Conservation (phyloP, 1,140 invertebrate genomes). For the Pseudomyrmex cubaensis region DNA sequence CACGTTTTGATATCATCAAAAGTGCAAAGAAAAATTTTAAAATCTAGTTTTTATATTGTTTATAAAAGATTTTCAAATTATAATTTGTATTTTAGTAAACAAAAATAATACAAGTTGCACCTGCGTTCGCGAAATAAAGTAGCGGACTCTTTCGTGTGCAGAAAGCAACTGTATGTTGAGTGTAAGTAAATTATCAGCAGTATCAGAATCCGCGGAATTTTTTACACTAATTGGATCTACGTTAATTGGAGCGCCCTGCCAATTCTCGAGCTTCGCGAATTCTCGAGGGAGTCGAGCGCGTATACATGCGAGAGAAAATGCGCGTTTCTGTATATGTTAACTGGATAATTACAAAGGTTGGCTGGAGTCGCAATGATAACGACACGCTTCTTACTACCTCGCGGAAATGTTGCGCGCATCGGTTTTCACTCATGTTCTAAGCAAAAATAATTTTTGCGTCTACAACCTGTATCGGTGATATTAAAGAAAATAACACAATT, state of each 20-base stretch:
- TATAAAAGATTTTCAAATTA: too few species aligned
- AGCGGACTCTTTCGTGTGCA: conserved; percentile 7
- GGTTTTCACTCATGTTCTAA: conserved; percentile 30
- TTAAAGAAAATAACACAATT: not conserved
- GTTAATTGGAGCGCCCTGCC: conserved; percentile 47
- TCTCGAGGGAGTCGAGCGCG: not conserved
- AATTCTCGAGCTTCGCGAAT: conserved; percentile 1
- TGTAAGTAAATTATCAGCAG: conserved; percentile 47
- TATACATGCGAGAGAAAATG: conserved; percentile 15
- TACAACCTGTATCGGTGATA: not conserved
- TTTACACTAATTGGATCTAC: conserved; percentile 52
- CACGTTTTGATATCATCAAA: not conserved
- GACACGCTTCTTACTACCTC: conserved; percentile 14
- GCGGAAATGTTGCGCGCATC: not conserved
- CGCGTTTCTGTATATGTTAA: not conserved
- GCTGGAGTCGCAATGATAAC: conserved; percentile 16
- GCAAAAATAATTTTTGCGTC: conserved; percentile 28
- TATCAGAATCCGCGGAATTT: conserved; percentile 29
- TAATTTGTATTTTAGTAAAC: not conserved
- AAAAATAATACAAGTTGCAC: conserved; percentile 5
- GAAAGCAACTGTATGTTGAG: conserved; percentile 6
- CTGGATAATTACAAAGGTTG: conserved; percentile 45
- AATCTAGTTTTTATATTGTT: not conserved
- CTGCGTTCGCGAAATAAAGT: conserved; percentile 21
- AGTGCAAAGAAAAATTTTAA: conserved; percentile 4